phyloP scores from a whole-genome alignment of 2,888 invertebrate species.

The Lepetodrilus schrolli region DNA sequence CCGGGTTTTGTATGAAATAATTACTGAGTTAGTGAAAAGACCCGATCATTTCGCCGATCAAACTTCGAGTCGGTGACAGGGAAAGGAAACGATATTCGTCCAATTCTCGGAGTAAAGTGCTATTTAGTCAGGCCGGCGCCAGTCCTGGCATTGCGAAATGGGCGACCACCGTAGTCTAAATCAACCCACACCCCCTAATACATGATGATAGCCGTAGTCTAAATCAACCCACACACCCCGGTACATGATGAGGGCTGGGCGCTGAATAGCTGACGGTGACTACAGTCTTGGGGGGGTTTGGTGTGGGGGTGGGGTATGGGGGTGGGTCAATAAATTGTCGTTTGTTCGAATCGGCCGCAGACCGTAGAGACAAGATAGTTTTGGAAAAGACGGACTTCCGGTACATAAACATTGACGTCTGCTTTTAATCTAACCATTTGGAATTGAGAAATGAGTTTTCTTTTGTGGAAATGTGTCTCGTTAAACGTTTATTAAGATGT shows the following conservation, averaged over 20 bases:
- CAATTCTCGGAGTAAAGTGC: neutral
- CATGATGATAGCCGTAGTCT: neutral
- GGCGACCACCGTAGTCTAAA: neutral
- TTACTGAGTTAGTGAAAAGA: conserved; percentile 1
- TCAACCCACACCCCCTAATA: neutral
- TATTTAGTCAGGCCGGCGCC: conserved; percentile 9
- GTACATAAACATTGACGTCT: conserved; percentile 3
- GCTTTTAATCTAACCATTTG: neutral
- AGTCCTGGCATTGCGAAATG: conserved; percentile 6
- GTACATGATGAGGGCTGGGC: neutral
- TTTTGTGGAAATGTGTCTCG: too few relatives aligned
- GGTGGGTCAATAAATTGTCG: neutral
- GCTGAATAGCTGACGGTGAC: neutral
- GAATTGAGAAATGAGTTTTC: neutral
- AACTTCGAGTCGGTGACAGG: neutral
- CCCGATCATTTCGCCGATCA: neutral
- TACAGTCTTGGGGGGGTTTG: too few relatives aligned
- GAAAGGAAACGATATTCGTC: conserved; percentile 2
- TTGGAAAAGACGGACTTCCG: neutral
- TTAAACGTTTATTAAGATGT: too few relatives aligned
- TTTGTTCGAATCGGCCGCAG: neutral
- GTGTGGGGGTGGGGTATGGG: too few relatives aligned
- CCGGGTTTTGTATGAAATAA: conserved; percentile 22
- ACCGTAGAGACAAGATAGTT: neutral
- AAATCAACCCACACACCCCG: too few relatives aligned